Base-by-base conservation (phyloP, 1,140 invertebrate genomes). In the Oncopeltus fasciatus region DNA sequence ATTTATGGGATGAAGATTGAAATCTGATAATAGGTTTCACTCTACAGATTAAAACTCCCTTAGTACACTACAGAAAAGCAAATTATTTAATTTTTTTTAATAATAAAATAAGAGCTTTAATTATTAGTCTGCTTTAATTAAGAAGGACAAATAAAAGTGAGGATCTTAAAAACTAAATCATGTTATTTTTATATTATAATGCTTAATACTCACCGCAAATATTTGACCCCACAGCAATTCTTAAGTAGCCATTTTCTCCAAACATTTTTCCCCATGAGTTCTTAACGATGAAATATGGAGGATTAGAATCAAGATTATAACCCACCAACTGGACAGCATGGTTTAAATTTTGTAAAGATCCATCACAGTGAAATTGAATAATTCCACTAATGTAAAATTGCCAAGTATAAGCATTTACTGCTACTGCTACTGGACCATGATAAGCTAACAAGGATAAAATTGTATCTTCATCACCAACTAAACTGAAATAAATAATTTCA, bases 291-390 rank as follows among this genome's bases (percentile, higher is more conserved):
- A 91, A 94, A 74, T 85, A 83, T 1, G 90, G 90, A 43, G 87
- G 80, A 18, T 79, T 72, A 60, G 77, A 83, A 24, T 80, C 81
- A 20, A 83, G 70, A 70, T 92, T 84, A 71, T 92, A 94, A 1
- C 90, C 90, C 1, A 93, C 84, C 64, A 94, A 82, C 72, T 88
- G 82, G 0, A 92, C 87, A 1, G 90, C 89, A 72, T 93, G 91
- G 74, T 93, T 93, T 26, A 84, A 70, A 67, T 81, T 82, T 16
- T 76, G 73, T 1, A 77, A 72, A 16, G 74, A 72, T 4, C 78
- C 78, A 51, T 83, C 80, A 74, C 89, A 92, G 68, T 91, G 84
- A 69, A 80, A 88, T 68, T 90, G 84, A 69, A 94, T 89, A 33
- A 92, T 80, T 1, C 90, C 91, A 0, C 87, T 88, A 8, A 91